Conservation (phyloP, 2,888 invertebrate species). For the Lepidocyrtinus sp. region DNA sequence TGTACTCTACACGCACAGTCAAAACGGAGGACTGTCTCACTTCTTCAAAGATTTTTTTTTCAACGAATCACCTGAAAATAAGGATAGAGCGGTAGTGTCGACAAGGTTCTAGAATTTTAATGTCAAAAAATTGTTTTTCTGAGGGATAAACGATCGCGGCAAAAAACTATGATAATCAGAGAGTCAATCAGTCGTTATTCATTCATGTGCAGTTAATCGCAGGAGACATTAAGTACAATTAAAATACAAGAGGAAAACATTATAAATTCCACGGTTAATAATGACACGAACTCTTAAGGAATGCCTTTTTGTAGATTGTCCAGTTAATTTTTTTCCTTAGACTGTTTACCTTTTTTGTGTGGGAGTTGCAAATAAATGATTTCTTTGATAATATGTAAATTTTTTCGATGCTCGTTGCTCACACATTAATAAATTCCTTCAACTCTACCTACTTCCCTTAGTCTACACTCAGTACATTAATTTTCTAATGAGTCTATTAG, state of each 20-base stretch:
- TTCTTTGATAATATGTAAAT: slow-evolving; percentile 36
- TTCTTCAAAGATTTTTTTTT: too few species aligned
- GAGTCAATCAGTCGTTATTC: not conserved
- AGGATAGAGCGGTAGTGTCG: not conserved
- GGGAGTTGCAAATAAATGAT: slow-evolving; percentile 25
- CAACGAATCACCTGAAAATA: too few species aligned
- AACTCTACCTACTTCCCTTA: slow-evolving; percentile 1
- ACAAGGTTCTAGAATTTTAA: slow-evolving; percentile 30
- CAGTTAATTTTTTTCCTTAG: not conserved
- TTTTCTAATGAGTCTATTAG: not conserved
- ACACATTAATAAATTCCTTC: not conserved
- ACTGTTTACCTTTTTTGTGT: slow-evolving; percentile 19
- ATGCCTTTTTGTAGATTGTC: not conserved
- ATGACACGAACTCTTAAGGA: not conserved
- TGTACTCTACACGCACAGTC: too few species aligned
- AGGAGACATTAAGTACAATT: slow-evolving; percentile 10
- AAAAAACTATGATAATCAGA: not conserved
- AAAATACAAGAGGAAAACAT: not conserved
- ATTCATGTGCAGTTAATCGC: not conserved
- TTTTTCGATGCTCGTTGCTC: slow-evolving; percentile 8
- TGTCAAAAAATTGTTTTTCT: slow-evolving; percentile 40
- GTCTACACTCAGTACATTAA: not conserved
- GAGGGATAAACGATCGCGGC: slow-evolving; percentile 22
- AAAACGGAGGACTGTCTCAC: too few species aligned
- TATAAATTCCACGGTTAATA: not conserved